phyloP scores from a whole-genome alignment of 2,797 vertebrate species.

The Cossypha heuglini region DNA sequence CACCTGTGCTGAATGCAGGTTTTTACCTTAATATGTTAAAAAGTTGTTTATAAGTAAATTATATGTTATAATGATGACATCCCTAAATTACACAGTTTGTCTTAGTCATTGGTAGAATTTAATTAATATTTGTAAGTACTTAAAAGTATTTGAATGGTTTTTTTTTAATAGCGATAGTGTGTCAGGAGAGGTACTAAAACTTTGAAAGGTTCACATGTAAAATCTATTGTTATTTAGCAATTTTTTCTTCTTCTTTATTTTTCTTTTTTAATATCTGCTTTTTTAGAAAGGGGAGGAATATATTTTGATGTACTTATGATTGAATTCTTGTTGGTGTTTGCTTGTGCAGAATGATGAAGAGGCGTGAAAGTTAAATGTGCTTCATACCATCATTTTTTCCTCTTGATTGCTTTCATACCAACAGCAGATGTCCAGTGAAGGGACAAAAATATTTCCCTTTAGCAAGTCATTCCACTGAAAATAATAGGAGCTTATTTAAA shows the following conservation, averaged over 20 bases:
- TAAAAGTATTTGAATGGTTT: neutral
- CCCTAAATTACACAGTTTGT: neutral
- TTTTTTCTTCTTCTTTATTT: neutral
- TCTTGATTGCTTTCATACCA: conserved; percentile 64
- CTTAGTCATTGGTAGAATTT: neutral
- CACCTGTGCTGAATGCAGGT: neutral
- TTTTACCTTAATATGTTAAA: neutral
- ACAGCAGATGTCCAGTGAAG: conserved; percentile 70
- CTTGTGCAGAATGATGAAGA: conserved; percentile 63
- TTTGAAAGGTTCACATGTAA: neutral
- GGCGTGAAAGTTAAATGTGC: conserved; percentile 66
- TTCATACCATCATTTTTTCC: conserved; percentile 65
- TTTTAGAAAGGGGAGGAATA: conserved; percentile 10
- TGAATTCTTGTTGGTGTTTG: conserved; percentile 39
- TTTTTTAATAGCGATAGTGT: neutral
- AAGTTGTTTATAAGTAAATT: neutral
- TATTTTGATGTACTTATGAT: conserved; percentile 3
- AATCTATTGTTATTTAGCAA: neutral
- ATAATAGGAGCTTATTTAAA: conserved; percentile 70
- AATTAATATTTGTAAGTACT: neutral
- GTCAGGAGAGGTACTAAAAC: neutral
- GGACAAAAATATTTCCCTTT: conserved; percentile 71
- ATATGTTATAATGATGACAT: neutral
- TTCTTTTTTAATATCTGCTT: neutral
- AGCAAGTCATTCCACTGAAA: conserved; percentile 72